Conservation (phyloP, 2,888 invertebrate species). For the Podotricha telesiphe region DNA sequence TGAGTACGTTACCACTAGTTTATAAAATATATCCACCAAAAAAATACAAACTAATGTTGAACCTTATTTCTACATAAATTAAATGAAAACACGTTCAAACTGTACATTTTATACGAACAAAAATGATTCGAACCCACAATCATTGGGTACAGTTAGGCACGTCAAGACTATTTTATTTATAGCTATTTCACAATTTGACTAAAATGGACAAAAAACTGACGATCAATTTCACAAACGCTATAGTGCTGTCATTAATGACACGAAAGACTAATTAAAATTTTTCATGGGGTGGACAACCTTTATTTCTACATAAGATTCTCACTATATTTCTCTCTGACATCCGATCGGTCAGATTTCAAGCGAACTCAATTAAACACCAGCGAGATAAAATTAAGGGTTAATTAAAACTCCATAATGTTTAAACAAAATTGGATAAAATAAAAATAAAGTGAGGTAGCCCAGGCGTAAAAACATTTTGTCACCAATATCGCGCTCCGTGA, state of each 20-base stretch:
- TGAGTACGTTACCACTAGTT: too few species aligned
- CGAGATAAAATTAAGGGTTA: slow-evolving; percentile 81
- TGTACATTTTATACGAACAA: too few species aligned
- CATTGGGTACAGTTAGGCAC: too few species aligned
- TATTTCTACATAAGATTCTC: slow-evolving; percentile 40
- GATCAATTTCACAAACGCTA: neutral
- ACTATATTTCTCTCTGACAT: slow-evolving; percentile 52
- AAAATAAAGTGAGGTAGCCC: slow-evolving; percentile 43
- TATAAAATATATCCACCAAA: too few species aligned
- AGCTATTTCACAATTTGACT: too few species aligned
- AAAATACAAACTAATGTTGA: too few species aligned
- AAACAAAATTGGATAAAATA: slow-evolving; percentile 50
- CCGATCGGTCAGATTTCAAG: slow-evolving; percentile 57
- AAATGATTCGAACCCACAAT: too few species aligned
- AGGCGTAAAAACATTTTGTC: slow-evolving; percentile 73
- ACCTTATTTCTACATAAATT: too few species aligned
- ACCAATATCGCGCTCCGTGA: slow-evolving; percentile 60
- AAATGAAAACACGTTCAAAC: too few species aligned
- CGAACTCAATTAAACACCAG: slow-evolving; percentile 57
- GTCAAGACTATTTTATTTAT: too few species aligned
- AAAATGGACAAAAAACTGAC: neutral
- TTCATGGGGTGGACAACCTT: slow-evolving; percentile 27
- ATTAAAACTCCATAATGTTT: slow-evolving; percentile 75
- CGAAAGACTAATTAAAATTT: slow-evolving; percentile 17
- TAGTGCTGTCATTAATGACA: neutral